Base-by-base conservation (phyloP, 1,140 invertebrate species). In the Drosophila miranda region DNA sequence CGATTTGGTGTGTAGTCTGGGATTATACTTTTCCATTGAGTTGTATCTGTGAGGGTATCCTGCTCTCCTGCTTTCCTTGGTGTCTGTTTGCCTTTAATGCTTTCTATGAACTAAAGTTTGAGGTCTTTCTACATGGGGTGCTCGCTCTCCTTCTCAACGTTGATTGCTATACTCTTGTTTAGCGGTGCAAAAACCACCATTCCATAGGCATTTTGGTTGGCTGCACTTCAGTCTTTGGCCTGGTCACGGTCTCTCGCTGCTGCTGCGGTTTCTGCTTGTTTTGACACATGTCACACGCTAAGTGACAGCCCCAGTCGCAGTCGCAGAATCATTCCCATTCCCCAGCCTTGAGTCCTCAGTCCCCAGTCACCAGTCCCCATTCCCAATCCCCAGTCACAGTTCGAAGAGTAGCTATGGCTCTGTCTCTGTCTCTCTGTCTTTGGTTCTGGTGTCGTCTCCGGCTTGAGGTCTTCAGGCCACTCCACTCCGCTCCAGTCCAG, bases 251-350 rank as follows among this genome's bases (percentile, higher is more conserved):
- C 66, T 48, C 51, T 62, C 54, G 30, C 9, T 13, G 11, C 34
- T 75, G 71, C 60, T 75, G 71, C 56, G 57, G 56, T 67, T 68
- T 48, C 55, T 58, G 53, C 72, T 75, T 76, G 74, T 76, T 76
- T 76, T 76, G 74, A 76, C 72, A 76, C 74, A 75, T 76, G 74
- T 76, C 74, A 76, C 72, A 55, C 72, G 74, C 64, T 76, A 76
- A 76, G 74, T 76, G 73, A 76, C 73, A 76, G 73, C 45, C 42
- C 63, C 72, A 76, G 63, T 72, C 62, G 60, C 59, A 74, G 53
- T 66, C 62, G 55, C 19, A 19, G 55, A 49, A 28, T 59, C 56
- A 58, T 54, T 75, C 57, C 19, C 43, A 19, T 30, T 52, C 7
- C 21, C 13, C 42, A 16, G 30, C 45, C 6, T n/a, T 11, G 30